Conservation (phyloP, 1,140 invertebrate species). For the Aricia agestis region DNA sequence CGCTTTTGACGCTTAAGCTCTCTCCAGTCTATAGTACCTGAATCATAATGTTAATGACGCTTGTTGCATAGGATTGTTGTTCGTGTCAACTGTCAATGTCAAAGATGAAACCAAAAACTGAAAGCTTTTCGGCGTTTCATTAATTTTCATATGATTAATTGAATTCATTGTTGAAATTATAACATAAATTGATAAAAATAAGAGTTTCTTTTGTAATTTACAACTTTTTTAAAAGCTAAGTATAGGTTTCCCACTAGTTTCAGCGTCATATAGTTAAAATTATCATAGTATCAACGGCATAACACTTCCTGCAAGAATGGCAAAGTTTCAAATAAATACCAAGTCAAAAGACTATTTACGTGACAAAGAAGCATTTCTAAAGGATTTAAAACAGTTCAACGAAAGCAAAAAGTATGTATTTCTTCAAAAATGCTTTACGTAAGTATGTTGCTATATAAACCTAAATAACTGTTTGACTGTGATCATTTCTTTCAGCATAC, state of each 20-base stretch:
- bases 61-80: too few relatives aligned
- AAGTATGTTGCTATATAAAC: neutral
- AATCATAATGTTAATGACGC: too few relatives aligned
- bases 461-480: conserved; percentile 11
- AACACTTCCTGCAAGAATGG: conserved; percentile 45
- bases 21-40: too few relatives aligned
- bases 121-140: conserved; percentile 14
- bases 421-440: neutral
- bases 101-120: conserved; percentile 26
- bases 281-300: neutral
- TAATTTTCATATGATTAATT: neutral
- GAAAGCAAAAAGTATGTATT: conserved; percentile 86
- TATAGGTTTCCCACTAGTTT: neutral
- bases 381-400: conserved; percentile 89
- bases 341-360: conserved; percentile 61
- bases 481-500: conserved; percentile 52
- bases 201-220: neutral
- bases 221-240: neutral
- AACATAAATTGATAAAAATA: neutral
- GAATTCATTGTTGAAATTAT: neutral
- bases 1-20: too few relatives aligned
- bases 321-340: conserved; percentile 69
- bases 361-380: conserved; percentile 85
- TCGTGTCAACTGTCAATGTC: conserved; percentile 37
- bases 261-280: neutral